Evolutionary conservation across 2,113 vertebrate genomes (phyloP), one percentile per base, ranked within the genome.

Genomic region (Antennarius striatus): DNA sequence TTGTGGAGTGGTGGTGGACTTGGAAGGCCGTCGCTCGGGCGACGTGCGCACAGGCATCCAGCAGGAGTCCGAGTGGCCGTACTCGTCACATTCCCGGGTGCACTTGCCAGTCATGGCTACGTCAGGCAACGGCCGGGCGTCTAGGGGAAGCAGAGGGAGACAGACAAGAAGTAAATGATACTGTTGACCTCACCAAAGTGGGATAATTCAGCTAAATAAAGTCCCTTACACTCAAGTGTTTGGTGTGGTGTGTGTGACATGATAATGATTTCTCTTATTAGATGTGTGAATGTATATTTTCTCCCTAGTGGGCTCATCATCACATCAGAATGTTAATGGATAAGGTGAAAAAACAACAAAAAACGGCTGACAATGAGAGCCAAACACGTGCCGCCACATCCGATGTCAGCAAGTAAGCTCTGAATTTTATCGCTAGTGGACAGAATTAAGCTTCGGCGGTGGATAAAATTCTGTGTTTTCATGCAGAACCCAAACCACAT

Each of bases 11-110:
- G 84, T 83, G 83, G 88, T 86, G 28, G 88, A 96, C 90, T 96
- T 97, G 87, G 90, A 88, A 73, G 92, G 94, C 88, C 96, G 96
- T 81, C 95, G 94, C 90, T 99, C 98, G 0, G 98, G 98, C 82
- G 98, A 98, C 68, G 96, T 98, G 85, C 95, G 96, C 83, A 99
- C 98, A 4, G 98, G 98, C 98, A 99, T 99, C 98, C 98, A 99
- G 92, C 98, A 99, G 92, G 98, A 96, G 86, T 99, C 98, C 10
- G 98, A 99, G 93, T 99, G 98, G 91, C 98, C 97, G 0, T 98
- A 99, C 84, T 99, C 98, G 65, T 98, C 96, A 81, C 98, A 99
- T 88, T 99, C 98, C 70, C 96, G 93, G 51, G 98, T 99, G 86
- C 98, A 99, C 85, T 98, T 99, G 81, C 98, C 98, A 63, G 98